Percentiles rank a stretch among this genome's conserved stretches.
Conservation (phyloP, 53 echinoderm and acorn worm genomes). For the Mesocentrotus franciscanus region DNA sequence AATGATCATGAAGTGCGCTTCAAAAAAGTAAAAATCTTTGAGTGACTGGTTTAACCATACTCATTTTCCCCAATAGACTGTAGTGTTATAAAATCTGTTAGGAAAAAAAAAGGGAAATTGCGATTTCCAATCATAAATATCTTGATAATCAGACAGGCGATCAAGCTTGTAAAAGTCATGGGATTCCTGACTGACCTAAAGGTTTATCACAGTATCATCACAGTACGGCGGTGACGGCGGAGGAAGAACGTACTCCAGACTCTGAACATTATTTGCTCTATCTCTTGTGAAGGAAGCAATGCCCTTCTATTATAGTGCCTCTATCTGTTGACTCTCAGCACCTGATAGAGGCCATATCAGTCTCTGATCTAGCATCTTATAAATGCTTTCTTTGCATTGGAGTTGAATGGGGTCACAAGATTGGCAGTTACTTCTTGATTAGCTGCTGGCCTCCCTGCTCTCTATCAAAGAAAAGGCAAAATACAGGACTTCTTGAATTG, state of each 20-base stretch:
- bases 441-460: neutral
- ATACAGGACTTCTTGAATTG: neutral
- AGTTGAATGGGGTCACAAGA: neutral
- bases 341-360: neutral
- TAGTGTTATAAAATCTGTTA: no score
- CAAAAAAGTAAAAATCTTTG: no score
- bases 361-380: neutral
- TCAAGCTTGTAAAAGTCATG: no score
- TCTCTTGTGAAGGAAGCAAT: neutral
- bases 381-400: neutral
- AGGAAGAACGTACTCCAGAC: neutral
- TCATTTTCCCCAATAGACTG: no score
- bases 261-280: neutral
- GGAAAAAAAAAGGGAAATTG: no score
- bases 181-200: no score
- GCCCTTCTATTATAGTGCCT: neutral
- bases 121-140: no score
- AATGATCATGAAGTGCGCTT: no score
- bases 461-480: neutral
- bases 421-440: neutral
- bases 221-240: no score
- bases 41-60: no score
- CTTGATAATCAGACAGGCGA: no score
- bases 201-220: no score
- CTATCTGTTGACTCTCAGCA: neutral